Base-by-base conservation (phyloP, 1,140 invertebrate genomes). In the Plutomurus gul region DNA sequence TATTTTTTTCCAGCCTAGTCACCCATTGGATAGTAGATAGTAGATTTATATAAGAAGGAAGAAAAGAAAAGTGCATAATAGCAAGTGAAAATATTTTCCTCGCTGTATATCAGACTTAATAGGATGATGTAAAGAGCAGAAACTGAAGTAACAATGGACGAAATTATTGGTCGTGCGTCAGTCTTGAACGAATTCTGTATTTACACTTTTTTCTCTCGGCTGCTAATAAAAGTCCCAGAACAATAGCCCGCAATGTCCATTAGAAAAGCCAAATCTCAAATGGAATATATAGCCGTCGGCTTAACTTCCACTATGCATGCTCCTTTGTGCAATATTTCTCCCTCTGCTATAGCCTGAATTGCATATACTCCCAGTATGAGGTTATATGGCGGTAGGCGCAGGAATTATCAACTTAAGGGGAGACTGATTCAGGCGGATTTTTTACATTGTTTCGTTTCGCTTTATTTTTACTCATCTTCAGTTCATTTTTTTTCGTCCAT, bases 181-280 rank as follows among this genome's bases (percentile, higher is more conserved):
- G 39, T 43, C 10, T 36, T 10, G 39, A 43, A 65, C 7, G 16
- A 30, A 65, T 18, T 65, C 30, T 65, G 36, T 65, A n/a, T 18
- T 65, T 36, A 65, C 37, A 27, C 22, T 47, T 20, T 47, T 47
- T 47, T 49, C 43, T 75, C 43, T 27, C 73, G 18, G 40, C 47
- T 75, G 30, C 43, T 75, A 75, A 75, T 74, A 51, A 75, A 75
- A 75, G 36, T 75, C 73, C 73, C 47, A 75, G 73, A 75, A 75
- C 73, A 75, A 75, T 75, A 75, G 33, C 33, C 27, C 43, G 49
- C 43, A 47, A 37, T 47, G 73, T 75, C 73, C 73, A 75, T 75
- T 75, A 75, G 73, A 22, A 13, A 27, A 36, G 39, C 22, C 16
- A 43, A 40, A 20, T 72, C 39, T 43, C 36, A 72, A 72, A 72